These are phyloP conservation scores for Coelopa pilipes DNA, from an alignment of 2,888 invertebrate species.

Conservation along the genomic window DNA sequence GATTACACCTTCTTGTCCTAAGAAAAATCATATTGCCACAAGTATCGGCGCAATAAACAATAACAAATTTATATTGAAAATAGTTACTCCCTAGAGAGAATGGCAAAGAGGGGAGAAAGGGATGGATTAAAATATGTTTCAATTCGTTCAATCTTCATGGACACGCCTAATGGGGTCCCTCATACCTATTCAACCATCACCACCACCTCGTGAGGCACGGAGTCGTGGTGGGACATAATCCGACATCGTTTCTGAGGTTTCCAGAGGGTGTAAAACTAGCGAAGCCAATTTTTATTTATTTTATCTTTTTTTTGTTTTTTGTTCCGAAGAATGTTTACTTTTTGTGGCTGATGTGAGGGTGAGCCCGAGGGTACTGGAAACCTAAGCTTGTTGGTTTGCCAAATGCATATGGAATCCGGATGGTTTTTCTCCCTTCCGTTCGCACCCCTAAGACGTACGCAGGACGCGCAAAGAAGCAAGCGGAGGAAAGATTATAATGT, in stretches of 20 bases:
- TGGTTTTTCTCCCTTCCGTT: neutral
- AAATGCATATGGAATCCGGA: neutral
- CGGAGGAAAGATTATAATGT: conserved; percentile 26
- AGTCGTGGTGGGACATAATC: conserved; percentile 24
- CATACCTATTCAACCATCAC: neutral
- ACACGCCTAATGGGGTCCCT: conserved; percentile 3
- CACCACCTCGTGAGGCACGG: neutral
- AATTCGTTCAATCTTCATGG: conserved; percentile 45
- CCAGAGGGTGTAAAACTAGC: neutral
- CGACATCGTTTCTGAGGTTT: conserved; percentile 29
- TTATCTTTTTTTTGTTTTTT: neutral
- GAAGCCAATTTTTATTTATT: conserved; percentile 12
- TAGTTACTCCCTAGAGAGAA: conserved; percentile 40
- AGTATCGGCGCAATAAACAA: no score
- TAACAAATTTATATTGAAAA: conserved; percentile 28
- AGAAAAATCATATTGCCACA: no score
- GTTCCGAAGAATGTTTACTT: neutral
- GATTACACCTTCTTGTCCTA: no score
- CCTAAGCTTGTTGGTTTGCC: neutral
- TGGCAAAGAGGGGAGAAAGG: no score
- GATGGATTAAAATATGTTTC: conserved; percentile 51
- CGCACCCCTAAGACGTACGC: neutral
- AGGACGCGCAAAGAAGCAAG: neutral
- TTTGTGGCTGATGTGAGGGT: neutral
- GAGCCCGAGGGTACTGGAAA: conserved; percentile 9